These are phyloP conservation scores for Ectropis grisescens DNA, from an alignment of 1,140 invertebrate genomes.

Conservation along the genomic window DNA sequence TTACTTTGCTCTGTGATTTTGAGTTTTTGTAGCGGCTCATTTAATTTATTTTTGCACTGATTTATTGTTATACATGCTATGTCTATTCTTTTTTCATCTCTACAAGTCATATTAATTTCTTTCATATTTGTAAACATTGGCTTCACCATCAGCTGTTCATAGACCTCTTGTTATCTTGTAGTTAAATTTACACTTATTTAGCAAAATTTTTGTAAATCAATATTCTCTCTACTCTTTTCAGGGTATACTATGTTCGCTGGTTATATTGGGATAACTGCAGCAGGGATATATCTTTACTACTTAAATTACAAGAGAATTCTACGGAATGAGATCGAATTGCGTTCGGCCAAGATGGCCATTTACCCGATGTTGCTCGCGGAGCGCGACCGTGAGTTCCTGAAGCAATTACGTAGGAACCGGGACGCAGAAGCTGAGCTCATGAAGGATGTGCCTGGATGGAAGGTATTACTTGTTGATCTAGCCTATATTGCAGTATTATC, in stretches of 20 bases:
- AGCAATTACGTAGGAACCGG: conserved; percentile 83
- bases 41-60: too few relatives aligned
- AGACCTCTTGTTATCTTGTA: too few relatives aligned
- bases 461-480: conserved; percentile 39
- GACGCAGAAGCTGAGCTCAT: conserved; percentile 89
- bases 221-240: conserved; percentile 39
- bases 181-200: too few relatives aligned
- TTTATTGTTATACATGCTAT: too few relatives aligned
- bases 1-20: too few relatives aligned
- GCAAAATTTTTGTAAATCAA: too few relatives aligned
- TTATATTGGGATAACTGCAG: conserved; percentile 73
- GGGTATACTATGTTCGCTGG: conserved; percentile 72
- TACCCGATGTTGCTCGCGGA: conserved; percentile 84
- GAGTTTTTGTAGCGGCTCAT: too few relatives aligned
- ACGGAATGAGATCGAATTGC: conserved; percentile 78
- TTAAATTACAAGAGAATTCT: conserved; percentile 67
- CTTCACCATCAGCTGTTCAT: too few relatives aligned
- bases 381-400: conserved; percentile 84
- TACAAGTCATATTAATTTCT: too few relatives aligned
- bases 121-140: too few relatives aligned
- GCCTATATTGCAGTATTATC: too few relatives aligned
- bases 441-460: conserved; percentile 90
- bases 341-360: conserved; percentile 80
- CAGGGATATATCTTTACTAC: conserved; percentile 72
- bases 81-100: too few relatives aligned